Evolutionary conservation across 2,797 vertebrate genomes (phyloP).

Genomic region (Tragelaphus eurycerus): DNA sequence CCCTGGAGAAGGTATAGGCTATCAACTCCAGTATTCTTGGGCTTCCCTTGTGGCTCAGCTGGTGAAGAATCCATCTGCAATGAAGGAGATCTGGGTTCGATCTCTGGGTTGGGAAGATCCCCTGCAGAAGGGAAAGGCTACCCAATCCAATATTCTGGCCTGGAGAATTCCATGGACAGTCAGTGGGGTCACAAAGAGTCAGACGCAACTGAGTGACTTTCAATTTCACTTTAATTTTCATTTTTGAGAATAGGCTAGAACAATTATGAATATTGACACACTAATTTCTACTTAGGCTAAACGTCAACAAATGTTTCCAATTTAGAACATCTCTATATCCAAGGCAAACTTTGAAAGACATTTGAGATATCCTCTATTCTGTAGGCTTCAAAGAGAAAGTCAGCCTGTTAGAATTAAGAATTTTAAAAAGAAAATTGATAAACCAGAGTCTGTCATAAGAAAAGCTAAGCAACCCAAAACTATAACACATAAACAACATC

Average conservation of each 20-base stretch:
- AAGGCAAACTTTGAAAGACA: neutral
- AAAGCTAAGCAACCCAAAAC: neutral
- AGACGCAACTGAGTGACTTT: neutral
- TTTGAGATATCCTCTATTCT: neutral
- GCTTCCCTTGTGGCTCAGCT: neutral
- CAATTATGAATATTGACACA: neutral
- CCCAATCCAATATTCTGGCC: neutral
- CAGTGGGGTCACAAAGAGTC: neutral
- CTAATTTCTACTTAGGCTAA: slow-evolving; percentile 1
- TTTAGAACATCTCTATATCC: neutral
- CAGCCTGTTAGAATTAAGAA: neutral
- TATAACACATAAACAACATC: neutral
- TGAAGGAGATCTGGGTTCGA: neutral
- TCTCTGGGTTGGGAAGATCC: neutral
- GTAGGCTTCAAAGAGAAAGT: neutral
- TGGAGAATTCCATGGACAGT: neutral
- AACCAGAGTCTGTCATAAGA: neutral
- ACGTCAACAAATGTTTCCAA: neutral
- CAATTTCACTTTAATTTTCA: neutral
- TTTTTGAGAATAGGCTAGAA: neutral
- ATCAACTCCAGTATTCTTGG: neutral
- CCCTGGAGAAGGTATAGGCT: neutral
- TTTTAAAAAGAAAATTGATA: neutral
- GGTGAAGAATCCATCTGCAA: neutral
- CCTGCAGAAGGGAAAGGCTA: neutral